Evolutionary conservation across 2,888 invertebrate species (phyloP).

Genomic region (Sinhomidia bicolor): DNA sequence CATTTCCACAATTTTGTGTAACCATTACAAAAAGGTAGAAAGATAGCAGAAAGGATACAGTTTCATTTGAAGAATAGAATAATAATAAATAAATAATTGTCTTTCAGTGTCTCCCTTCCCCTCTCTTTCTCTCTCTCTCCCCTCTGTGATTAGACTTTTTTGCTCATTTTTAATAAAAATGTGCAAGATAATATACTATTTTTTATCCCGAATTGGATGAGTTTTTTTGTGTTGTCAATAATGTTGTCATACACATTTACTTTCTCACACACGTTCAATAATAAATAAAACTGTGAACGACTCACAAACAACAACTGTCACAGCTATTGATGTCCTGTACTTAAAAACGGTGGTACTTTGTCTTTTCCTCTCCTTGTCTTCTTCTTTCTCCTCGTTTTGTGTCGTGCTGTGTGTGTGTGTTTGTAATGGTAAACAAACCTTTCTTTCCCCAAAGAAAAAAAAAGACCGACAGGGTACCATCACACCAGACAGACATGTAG

Average conservation of each 20-base stretch:
- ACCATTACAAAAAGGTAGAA: neutral
- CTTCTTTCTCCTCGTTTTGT: constrained; percentile 45
- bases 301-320: constrained; percentile 57
- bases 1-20: constrained; percentile 21
- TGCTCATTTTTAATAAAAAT: neutral
- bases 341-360: constrained; percentile 43
- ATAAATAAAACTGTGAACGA: constrained; percentile 45
- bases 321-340: constrained; percentile 9
- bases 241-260: constrained; percentile 17
- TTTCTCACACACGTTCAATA: constrained; percentile 6
- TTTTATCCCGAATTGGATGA: neutral
- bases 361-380: neutral
- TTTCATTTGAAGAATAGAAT: neutral
- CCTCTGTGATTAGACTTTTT: neutral
- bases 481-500: neutral
- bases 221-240: neutral
- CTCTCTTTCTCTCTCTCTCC: neutral
- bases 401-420: constrained; percentile 5
- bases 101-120: too few species aligned
- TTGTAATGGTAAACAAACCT: constrained; percentile 54
- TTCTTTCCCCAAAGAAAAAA: constrained; percentile 17
- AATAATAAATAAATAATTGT: too few species aligned
- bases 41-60: neutral
- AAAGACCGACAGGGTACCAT: constrained; percentile 19
- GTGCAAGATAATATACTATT: too few species aligned